phyloP scores from a whole-genome alignment of 2,113 vertebrate species.

The Scartelaos histophorus region DNA sequence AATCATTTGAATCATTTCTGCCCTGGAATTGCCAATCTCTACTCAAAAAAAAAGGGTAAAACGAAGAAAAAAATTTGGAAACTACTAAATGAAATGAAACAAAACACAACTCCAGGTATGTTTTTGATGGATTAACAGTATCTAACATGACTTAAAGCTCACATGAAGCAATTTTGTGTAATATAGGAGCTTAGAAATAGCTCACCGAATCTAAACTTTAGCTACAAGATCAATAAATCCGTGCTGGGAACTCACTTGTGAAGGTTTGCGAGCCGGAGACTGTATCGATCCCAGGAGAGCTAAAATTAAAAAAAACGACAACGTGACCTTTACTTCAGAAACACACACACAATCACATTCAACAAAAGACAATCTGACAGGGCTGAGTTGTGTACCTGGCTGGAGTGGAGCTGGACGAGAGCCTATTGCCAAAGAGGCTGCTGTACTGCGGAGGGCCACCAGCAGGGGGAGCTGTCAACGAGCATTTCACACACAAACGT shows the following conservation, averaged over 20 bases:
- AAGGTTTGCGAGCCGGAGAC: conserved; percentile 71
- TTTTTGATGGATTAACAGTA: no score
- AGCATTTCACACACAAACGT: conserved; percentile 20
- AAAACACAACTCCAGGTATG: no score
- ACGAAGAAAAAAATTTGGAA: no score
- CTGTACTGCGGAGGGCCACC: conserved; percentile 79
- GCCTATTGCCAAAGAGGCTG: conserved; percentile 76
- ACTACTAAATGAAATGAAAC: no score
- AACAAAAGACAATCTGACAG: conserved; percentile 13
- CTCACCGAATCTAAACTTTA: neutral
- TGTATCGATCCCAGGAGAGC: conserved; percentile 75
- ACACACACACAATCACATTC: neutral
- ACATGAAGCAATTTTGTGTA: no score
- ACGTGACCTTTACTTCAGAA: conserved; percentile 6
- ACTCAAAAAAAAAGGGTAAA: no score
- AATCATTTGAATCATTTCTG: no score
- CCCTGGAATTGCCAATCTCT: no score
- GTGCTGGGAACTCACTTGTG: conserved; percentile 66
- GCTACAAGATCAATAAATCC: conserved; percentile 9
- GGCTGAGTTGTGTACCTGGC: conserved; percentile 68
- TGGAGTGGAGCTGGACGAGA: conserved; percentile 77
- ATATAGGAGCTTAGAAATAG: no score
- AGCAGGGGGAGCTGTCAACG: conserved; percentile 69
- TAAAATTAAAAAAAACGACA: conserved; percentile 24
- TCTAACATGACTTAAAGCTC: no score